Conservation (phyloP, 2,797 vertebrate species). For the Pseudochirops cupreus region DNA sequence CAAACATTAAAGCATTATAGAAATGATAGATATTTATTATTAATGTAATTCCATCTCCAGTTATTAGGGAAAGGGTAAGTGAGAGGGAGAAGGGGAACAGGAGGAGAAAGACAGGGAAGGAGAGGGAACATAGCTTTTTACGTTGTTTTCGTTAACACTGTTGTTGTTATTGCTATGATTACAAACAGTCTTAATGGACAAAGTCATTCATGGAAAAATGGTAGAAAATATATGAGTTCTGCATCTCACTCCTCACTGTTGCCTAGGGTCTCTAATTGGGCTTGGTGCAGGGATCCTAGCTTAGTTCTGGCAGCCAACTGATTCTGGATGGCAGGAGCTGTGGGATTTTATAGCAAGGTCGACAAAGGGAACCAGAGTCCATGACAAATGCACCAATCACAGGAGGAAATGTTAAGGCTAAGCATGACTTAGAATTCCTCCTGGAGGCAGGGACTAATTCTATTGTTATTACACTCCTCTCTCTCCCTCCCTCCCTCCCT, state of each 20-base stretch:
- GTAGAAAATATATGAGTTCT: background rate
- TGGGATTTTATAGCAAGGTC: background rate
- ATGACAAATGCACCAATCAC: background rate
- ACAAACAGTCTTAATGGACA: background rate
- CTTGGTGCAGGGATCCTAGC: background rate
- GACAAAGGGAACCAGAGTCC: background rate
- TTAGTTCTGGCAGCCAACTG: background rate
- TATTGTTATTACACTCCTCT: background rate
- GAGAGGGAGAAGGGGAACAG: background rate
- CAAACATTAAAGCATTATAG: background rate
- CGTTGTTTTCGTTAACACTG: background rate
- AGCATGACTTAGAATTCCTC: background rate
- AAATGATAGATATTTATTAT: background rate
- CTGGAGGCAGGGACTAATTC: background rate
- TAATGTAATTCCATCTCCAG: background rate
- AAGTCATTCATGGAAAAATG: background rate
- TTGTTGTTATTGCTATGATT: background rate
- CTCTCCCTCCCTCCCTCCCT: background rate
- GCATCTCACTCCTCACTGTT: background rate
- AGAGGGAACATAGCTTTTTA: background rate
- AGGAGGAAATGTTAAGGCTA: background rate
- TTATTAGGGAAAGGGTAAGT: background rate
- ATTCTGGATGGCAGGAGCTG: background rate
- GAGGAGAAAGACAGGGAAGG: background rate
- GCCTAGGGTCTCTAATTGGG: background rate